A percentile compares a stretch with the other conserved stretches of the same genome.
These are phyloP conservation scores for Rhopalosiphum padi DNA, from an alignment of 1,140 invertebrate species.

Conservation along the genomic window DNA sequence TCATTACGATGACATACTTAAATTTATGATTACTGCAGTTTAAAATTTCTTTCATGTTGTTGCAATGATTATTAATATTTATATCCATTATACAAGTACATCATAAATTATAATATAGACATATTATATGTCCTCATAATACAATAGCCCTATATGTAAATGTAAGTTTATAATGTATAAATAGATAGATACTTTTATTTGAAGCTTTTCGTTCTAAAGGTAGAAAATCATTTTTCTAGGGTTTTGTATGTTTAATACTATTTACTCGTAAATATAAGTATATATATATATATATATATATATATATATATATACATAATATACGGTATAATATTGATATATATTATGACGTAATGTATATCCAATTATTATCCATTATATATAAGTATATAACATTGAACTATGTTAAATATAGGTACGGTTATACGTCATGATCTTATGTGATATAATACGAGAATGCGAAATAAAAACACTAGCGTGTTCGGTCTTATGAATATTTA, in stretches of 20 bases:
- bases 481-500: not conserved
- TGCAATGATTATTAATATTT: not conserved
- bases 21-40: not conserved
- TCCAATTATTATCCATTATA: no score
- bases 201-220: not conserved
- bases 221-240: not conserved
- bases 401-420: not conserved
- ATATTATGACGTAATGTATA: not conserved
- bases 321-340: not conserved
- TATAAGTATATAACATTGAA: not conserved
- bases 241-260: not conserved
- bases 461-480: not conserved
- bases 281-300: no score
- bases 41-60: not conserved
- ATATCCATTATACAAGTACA: not conserved
- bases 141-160: no score
- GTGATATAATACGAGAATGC: not conserved
- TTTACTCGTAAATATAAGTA: not conserved
- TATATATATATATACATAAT: no score
- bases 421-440: not conserved
- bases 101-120: not conserved
- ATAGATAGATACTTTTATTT: not conserved
- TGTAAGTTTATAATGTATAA: not conserved
- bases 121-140: no score
- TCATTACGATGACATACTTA: not conserved